Evolutionary conservation across 2,113 vertebrate species (phyloP), one percentile per base, ranked within the genome.

Genomic region (Sebastes fasciatus): DNA sequence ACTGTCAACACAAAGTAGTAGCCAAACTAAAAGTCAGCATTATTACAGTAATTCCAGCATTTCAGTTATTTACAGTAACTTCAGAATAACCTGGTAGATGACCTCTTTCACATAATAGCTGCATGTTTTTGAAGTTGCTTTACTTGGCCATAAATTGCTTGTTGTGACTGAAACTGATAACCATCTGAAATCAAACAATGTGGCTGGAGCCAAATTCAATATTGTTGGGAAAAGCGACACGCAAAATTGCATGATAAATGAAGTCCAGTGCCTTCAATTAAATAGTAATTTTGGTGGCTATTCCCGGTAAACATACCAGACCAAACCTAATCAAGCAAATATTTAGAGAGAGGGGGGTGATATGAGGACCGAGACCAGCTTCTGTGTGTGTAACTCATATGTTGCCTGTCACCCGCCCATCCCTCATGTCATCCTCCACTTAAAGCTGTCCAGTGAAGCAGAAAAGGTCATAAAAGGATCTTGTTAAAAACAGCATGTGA

Each of bases 371-470:
- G 5, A 17, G 23, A 40, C 42, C 14, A 58, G 21, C 51, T 23
- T 42, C 14, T 58, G 34, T 64, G 10, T 64, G 10, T 64, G 9
- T 63, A 58, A 83, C 17, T 72, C 54, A 63, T 67, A 40, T 46
- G 74, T 49, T 62, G 23, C 11, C 11, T 45, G 42, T 62, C 43
- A 69, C 10, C 26, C 0, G 0, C 10, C 10, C 61, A 60, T 42
- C 34, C 12, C 48, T 42, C 13, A 45, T 45, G 16, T 69, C 4
- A 34, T 23, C 26, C 60, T 48, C 72, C 67, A 73, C 17, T 87
- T 77, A 78, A 77, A 87, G 65, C 71, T 79, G 85, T 69, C 45
- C 42, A 72, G 34, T 81, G 77, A 74, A 79, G 83, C 80, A 88
- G 82, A 87, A 34, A 79, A 79, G 40, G 40, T 71, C 63, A 61